Evolutionary conservation across 2,113 vertebrate species (phyloP).

Genomic region (Thinocorus orbignyianus): DNA sequence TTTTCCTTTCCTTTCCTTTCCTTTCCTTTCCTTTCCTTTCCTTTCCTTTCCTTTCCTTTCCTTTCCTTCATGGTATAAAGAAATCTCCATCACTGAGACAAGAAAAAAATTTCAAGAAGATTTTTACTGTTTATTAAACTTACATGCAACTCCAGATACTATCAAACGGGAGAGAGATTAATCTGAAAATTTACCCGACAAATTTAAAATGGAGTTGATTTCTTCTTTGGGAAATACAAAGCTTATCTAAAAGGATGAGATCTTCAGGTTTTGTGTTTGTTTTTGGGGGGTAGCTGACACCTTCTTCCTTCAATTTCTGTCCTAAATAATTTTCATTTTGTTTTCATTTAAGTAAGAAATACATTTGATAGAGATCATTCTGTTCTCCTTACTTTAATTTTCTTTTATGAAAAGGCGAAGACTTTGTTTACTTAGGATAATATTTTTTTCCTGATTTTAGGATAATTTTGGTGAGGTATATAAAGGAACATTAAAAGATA

Average conservation of each 20-base stretch:
- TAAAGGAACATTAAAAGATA: constrained; percentile 93
- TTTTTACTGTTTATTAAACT: not conserved
- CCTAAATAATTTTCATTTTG: not conserved
- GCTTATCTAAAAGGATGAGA: not conserved
- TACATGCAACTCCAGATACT: not conserved
- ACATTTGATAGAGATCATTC: not conserved
- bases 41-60: no score
- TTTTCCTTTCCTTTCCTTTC: no score
- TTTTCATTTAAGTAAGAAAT: not conserved
- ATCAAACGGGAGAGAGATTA: not conserved
- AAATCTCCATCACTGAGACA: not conserved
- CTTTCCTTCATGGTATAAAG: no score
- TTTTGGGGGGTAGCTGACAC: not conserved
- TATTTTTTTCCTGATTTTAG: constrained; percentile 63
- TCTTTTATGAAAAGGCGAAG: not conserved
- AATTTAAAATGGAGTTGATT: not conserved
- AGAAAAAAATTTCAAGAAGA: not conserved
- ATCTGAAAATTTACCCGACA: not conserved
- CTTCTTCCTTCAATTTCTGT: not conserved
- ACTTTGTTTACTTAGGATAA: not conserved
- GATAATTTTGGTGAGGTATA: constrained; percentile 99
- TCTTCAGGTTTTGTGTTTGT: not conserved
- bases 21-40: no score
- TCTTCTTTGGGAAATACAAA: not conserved
- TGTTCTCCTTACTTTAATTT: not conserved